Percentiles rank a stretch among this genome's conserved stretches.
phyloP scores from a whole-genome alignment of 2,113 vertebrate species.

The Macquaria ambigua region DNA sequence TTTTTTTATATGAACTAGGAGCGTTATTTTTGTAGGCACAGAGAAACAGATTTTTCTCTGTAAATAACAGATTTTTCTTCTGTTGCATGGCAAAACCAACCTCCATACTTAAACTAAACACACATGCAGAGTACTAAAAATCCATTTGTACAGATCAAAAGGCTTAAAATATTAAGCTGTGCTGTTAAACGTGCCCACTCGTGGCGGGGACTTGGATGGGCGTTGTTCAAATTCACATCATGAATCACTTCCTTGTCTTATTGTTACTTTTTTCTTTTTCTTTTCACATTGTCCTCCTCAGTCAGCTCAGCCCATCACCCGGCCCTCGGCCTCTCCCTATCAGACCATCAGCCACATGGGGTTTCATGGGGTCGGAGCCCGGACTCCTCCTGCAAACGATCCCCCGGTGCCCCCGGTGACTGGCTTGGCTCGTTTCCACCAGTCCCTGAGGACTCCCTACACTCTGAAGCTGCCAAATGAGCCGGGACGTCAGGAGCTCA shows the following conservation, averaged over 20 bases:
- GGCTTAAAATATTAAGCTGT: neutral
- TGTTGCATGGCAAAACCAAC: too few relatives aligned
- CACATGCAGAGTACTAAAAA: neutral
- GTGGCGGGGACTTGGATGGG: fast-evolving
- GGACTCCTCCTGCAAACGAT: constrained; percentile 60
- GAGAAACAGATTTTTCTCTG: neutral
- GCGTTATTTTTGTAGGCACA: neutral
- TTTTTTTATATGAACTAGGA: neutral
- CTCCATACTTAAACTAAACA: neutral
- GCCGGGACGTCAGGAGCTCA: constrained; percentile 87
- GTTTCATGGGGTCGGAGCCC: constrained; percentile 48
- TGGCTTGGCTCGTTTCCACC: constrained; percentile 91
- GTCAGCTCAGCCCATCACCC: constrained; percentile 64
- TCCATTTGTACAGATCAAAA: neutral
- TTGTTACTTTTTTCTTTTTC: neutral
- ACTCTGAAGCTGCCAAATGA: constrained; percentile 92
- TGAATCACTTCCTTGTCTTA: constrained; percentile 2
- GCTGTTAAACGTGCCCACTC: neutral
- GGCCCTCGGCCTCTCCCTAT: constrained; percentile 75
- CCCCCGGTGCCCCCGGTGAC: constrained; percentile 86
- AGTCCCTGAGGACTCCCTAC: constrained; percentile 91
- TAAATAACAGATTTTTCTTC: neutral
- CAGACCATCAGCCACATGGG: constrained; percentile 74
- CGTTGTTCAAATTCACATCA: neutral
- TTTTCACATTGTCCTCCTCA: constrained; percentile 21